Evolutionary conservation across 2,113 vertebrate species (phyloP).

Genomic region (Pterophyllum scalare): DNA sequence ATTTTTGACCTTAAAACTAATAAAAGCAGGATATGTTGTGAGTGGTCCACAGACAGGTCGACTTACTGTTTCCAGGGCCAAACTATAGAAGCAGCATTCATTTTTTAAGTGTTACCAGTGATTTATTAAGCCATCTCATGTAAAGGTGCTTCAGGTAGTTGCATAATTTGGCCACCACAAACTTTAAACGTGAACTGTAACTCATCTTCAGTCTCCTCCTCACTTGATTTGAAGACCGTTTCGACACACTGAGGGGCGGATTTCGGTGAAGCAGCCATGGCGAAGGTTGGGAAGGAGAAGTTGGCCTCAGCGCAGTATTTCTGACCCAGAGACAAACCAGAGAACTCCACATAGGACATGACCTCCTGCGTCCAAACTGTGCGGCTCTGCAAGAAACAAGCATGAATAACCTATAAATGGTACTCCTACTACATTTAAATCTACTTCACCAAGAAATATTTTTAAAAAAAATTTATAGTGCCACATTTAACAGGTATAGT

Average conservation of each 20-base stretch:
- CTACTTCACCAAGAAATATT: too few species aligned
- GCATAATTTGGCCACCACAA: not conserved
- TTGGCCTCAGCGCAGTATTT: slow-evolving; percentile 76
- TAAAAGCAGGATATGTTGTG: not conserved
- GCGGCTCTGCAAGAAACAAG: slow-evolving; percentile 45
- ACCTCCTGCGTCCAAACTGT: slow-evolving; percentile 44
- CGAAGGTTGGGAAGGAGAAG: slow-evolving; percentile 72
- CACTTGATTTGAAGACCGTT: slow-evolving; percentile 44
- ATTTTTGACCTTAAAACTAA: not conserved
- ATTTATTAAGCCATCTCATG: not conserved
- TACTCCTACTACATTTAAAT: too few species aligned
- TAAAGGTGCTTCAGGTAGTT: not conserved
- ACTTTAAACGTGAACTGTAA: not conserved
- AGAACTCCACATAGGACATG: slow-evolving; percentile 49
- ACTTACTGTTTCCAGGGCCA: not conserved
- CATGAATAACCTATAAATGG: not conserved
- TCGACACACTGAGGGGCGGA: slow-evolving; percentile 67
- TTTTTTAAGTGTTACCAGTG: not conserved
- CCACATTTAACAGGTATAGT: too few species aligned
- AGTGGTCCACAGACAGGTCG: not conserved
- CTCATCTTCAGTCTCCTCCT: not conserved
- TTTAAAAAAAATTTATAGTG: too few species aligned
- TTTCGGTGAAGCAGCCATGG: slow-evolving; percentile 56
- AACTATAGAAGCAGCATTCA: not conserved
- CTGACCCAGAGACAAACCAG: slow-evolving; percentile 57